These are phyloP conservation scores for Samia ricini DNA, from an alignment of 1,140 invertebrate species.

Conservation along the genomic window DNA sequence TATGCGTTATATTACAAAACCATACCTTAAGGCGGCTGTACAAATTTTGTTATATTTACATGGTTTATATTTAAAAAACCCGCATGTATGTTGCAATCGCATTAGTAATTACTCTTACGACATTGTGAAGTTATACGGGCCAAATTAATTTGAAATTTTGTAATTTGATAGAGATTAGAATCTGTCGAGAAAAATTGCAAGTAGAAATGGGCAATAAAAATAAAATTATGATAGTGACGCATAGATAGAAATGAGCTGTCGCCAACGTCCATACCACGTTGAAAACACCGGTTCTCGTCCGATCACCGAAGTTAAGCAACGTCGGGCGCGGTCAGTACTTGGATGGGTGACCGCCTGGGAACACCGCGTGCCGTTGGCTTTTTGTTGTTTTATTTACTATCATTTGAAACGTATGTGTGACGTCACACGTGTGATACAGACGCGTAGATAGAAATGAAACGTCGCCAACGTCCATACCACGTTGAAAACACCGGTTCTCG, in stretches of 20 bases:
- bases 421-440: too few species aligned
- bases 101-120: background rate
- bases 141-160: background rate
- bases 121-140: too few species aligned
- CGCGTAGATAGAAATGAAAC: too few species aligned
- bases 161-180: background rate
- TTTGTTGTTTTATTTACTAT: conserved; percentile 21
- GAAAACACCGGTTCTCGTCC: conserved; percentile 33
- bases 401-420: too few species aligned
- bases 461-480: conserved; percentile 39
- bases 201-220: too few species aligned
- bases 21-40: background rate
- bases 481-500: conserved; percentile 35
- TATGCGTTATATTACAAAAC: too few species aligned
- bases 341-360: conserved; percentile 31
- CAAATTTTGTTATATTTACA: background rate
- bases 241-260: background rate
- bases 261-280: conserved; percentile 16
- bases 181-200: too few species aligned
- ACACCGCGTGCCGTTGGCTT: conserved; percentile 33
- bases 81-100: background rate
- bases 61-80: background rate
- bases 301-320: conserved; percentile 38
- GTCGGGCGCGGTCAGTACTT: conserved; percentile 32
- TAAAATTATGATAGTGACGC: background rate